These are phyloP conservation scores for Astyanax mexicanus DNA, from an alignment of 2,797 vertebrate genomes.

Conservation along the genomic window DNA sequence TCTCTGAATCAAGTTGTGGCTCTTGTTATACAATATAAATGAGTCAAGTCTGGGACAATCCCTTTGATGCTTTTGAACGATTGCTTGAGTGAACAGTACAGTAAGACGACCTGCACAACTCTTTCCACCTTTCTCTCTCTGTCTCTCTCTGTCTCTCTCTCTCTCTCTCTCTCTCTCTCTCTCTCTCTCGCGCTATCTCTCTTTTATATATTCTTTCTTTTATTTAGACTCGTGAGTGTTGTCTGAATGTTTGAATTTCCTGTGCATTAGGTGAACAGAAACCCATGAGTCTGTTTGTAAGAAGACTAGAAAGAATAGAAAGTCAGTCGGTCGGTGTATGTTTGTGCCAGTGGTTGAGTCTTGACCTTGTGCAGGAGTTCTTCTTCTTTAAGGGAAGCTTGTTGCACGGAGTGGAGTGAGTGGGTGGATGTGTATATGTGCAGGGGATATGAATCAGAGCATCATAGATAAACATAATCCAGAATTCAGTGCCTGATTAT, in stretches of 20 bases:
- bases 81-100: conserved; percentile 35
- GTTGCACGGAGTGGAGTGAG: too few relatives aligned
- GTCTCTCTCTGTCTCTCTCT: conserved; percentile 19
- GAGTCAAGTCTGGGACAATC: conserved; percentile 42
- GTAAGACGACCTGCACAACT: conserved; percentile 1
- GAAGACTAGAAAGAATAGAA: too few relatives aligned
- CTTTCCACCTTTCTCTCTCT: conserved; percentile 7
- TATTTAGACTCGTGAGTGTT: background rate
- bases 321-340: background rate
- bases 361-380: background rate
- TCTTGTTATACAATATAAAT: conserved; percentile 56
- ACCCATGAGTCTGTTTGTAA: conserved; percentile 12
- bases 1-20: conserved; percentile 43
- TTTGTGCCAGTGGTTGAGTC: background rate
- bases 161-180: conserved; percentile 13
- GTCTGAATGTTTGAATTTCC: too few relatives aligned
- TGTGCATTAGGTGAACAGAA: conserved; percentile 9
- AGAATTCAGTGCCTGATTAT: too few relatives aligned
- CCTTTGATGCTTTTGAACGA: conserved; percentile 54
- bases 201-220: too few relatives aligned
- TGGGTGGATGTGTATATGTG: background rate
- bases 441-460: too few relatives aligned
- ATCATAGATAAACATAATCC: too few relatives aligned
- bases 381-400: background rate
- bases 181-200: conserved; percentile 21